phyloP scores from a whole-genome alignment of 2,113 vertebrate species.

The Oreamnos americanus region DNA sequence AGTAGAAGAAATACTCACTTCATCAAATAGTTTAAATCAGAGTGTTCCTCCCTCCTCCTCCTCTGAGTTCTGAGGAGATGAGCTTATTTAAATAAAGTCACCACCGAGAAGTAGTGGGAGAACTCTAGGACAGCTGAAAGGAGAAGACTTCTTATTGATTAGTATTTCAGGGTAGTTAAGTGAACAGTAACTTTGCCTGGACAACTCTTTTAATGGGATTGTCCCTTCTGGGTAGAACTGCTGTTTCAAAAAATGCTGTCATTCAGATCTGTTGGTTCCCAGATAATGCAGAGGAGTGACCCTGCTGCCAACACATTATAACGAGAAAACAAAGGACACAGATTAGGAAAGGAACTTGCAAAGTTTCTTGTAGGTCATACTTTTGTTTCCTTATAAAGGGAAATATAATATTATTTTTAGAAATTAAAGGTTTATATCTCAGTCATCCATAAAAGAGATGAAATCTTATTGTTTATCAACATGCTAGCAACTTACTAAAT shows the following conservation, averaged over 20 bases:
- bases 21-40: not conserved
- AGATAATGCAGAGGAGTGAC: not conserved
- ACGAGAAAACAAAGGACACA: not conserved
- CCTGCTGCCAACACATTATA: not conserved
- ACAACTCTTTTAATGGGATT: not conserved
- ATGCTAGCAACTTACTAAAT: not conserved
- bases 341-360: not conserved
- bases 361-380: not conserved
- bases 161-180: not conserved
- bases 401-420: not conserved
- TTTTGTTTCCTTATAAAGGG: not conserved
- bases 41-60: not conserved
- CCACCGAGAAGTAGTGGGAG: not conserved
- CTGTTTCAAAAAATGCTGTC: not conserved
- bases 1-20: not conserved
- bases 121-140: not conserved
- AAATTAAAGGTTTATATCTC: not conserved
- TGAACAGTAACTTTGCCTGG: not conserved
- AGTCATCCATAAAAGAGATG: not conserved
- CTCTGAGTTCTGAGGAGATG: not conserved
- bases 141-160: not conserved
- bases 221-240: not conserved
- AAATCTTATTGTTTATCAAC: not conserved
- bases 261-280: not conserved
- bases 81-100: not conserved